These are phyloP conservation scores for Albula glossodonta DNA, from an alignment of 2,113 vertebrate genomes.

Conservation along the genomic window DNA sequence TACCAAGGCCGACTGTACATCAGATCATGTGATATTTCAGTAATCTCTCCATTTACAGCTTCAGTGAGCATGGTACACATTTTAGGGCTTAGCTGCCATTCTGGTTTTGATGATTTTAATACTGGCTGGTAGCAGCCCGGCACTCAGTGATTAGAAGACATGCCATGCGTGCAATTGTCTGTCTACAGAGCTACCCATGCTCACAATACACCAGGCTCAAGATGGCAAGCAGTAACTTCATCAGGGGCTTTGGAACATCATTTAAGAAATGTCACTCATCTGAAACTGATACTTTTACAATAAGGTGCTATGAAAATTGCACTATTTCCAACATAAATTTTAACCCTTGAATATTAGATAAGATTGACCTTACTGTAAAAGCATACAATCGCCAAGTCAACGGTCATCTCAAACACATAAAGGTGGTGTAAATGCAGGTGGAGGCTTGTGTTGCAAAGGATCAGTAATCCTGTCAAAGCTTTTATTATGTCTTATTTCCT, in stretches of 20 bases:
- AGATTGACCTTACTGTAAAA: neutral
- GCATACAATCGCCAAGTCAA: neutral
- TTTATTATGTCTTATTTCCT: no score
- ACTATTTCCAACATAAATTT: neutral
- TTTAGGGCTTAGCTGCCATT: neutral
- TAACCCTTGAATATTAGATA: neutral
- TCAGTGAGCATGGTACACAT: neutral
- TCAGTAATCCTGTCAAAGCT: no score
- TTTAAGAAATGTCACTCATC: neutral
- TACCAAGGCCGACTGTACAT: constrained; percentile 8
- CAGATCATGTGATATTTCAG: constrained; percentile 6
- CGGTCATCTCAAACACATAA: neutral
- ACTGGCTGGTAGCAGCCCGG: neutral
- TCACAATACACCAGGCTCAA: no score
- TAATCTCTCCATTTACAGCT: neutral
- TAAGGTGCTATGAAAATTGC: neutral
- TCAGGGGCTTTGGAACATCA: neutral
- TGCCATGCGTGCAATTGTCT: neutral
- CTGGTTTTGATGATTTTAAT: neutral
- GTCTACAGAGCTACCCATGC: neutral
- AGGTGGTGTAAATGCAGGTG: no score
- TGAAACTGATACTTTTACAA: neutral
- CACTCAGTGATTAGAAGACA: neutral
- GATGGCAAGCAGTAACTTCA: neutral
- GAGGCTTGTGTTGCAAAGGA: neutral